Percentiles rank a stretch among this genome's conserved stretches.
These are phyloP conservation scores for Lepidostoma basale DNA, from an alignment of 1,140 invertebrate species.

Conservation along the genomic window DNA sequence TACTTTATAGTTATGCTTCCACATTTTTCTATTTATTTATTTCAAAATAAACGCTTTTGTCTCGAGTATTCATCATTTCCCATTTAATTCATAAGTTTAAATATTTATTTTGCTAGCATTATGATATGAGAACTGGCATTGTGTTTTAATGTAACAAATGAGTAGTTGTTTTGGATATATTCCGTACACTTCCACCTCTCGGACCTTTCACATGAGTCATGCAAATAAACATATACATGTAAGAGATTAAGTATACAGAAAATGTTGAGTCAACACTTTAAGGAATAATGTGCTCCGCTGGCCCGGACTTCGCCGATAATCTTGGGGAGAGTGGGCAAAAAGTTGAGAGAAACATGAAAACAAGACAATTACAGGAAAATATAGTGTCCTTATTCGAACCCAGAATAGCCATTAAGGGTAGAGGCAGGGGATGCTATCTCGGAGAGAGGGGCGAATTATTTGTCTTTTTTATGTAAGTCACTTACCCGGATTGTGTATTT, in stretches of 20 bases:
- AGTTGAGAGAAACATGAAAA: conserved; percentile 46
- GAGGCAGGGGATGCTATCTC: conserved; percentile 3
- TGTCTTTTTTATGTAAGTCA: conserved; percentile 42
- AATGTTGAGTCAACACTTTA: conserved; percentile 35
- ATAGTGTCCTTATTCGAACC: conserved; percentile 46
- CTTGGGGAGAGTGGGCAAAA: conserved; percentile 41
- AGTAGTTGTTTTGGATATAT: too few species aligned
- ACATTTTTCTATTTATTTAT: neutral
- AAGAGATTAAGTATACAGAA: conserved; percentile 22
- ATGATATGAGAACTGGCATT: too few species aligned
- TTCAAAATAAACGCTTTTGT: neutral
- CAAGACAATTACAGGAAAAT: conserved; percentile 47
- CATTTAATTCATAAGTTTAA: too few species aligned
- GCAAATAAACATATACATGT: conserved; percentile 9
- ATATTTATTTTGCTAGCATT: too few species aligned
- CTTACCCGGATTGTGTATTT: conserved; percentile 29
- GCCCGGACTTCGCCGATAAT: conserved; percentile 25
- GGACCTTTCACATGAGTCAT: conserved; percentile 4
- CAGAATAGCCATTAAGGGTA: conserved; percentile 45
- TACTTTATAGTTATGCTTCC: neutral
- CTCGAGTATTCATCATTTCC: neutral
- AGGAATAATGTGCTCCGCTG: conserved; percentile 19
- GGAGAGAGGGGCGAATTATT: conserved; percentile 36
- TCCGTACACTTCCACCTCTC: too few species aligned
- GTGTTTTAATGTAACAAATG: too few species aligned